Evolutionary conservation across 2,888 invertebrate species (phyloP), one percentile per base, ranked within the genome.

Genomic region (Iphiclides podalirius): DNA sequence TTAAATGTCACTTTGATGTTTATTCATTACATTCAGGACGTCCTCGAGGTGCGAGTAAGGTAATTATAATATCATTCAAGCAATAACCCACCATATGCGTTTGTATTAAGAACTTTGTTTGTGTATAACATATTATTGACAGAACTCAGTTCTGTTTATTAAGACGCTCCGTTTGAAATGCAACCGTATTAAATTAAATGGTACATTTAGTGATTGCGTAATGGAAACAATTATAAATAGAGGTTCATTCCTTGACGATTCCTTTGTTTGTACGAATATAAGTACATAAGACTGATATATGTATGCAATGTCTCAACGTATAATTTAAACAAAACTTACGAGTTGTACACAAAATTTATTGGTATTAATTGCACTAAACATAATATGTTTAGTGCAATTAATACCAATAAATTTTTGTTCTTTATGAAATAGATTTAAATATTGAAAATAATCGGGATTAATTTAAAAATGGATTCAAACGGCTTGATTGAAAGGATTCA

Each of bases 1-100:
- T 48, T 37, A 42, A 47, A 47, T 33, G 48, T 42, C 37, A 37
- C 37, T 33, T 9, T 16, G 12, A 41, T 37, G 42, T 42, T 48
- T 48, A 48, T 48, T 48, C 34, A 40, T 47, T 35, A 47, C 37
- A 40, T 20, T 40, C 23, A 15, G 23, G 20, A 23, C 37, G 37
- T 37, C 41, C 47, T 48, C 37, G 48, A 48, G 42, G 47, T 42
- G 46, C 14, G 17, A 37, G 28, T 12, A 12, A 42, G 26, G 8
- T 31, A 37, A 45, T 37, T 31, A 39, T 8, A 4, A 14, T 7
- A 12, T 4, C 20, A 15, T n/a, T 2, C 23, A 42, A 1, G 14
- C 37, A 4, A 48, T 15, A 36, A 23, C 4, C 8, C 3, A 14
- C 20, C 16, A 8, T 42, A 42, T 17, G 3, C n/a, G 14, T 0